phyloP scores from a whole-genome alignment of 2,888 invertebrate species.

The Eristalis tenax region DNA sequence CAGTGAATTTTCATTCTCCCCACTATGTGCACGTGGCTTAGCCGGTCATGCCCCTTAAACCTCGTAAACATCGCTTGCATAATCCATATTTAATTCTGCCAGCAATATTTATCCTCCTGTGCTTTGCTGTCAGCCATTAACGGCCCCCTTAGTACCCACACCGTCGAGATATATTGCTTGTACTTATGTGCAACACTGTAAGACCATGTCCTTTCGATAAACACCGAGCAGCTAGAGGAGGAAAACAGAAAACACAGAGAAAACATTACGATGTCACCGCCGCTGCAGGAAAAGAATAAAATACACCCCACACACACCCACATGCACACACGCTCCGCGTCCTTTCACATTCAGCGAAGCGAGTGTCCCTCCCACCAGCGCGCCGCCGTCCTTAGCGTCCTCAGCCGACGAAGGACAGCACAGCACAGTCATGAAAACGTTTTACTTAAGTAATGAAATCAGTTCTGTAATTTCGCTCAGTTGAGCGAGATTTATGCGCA shows the following conservation, averaged over 20 bases:
- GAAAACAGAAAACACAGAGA: neutral
- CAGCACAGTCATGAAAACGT: constrained; percentile 7
- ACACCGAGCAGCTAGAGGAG: neutral
- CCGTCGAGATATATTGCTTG: constrained; percentile 11
- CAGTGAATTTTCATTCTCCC: neutral
- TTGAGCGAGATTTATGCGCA: constrained; percentile 49
- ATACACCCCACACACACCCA: neutral
- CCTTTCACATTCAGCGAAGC: neutral
- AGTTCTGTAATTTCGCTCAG: constrained; percentile 50
- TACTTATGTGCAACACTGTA: constrained; percentile 1
- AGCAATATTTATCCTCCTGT: constrained; percentile 26
- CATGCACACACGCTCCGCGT: neutral
- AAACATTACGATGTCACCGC: constrained; percentile 17
- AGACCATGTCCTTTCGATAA: neutral
- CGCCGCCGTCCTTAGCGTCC: neutral
- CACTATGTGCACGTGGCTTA: neutral
- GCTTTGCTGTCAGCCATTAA: constrained; percentile 13
- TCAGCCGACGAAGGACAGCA: constrained; percentile 18
- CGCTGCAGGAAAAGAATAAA: neutral
- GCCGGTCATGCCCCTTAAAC: neutral
- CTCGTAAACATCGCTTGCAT: neutral
- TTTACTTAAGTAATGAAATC: constrained; percentile 46
- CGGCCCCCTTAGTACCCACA: constrained; percentile 5
- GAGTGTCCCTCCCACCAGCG: neutral
- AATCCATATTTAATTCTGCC: neutral